Evolutionary conservation across 2,888 invertebrate genomes (phyloP), one percentile per base, ranked within the genome.

Genomic region (Malacosoma neustria): DNA sequence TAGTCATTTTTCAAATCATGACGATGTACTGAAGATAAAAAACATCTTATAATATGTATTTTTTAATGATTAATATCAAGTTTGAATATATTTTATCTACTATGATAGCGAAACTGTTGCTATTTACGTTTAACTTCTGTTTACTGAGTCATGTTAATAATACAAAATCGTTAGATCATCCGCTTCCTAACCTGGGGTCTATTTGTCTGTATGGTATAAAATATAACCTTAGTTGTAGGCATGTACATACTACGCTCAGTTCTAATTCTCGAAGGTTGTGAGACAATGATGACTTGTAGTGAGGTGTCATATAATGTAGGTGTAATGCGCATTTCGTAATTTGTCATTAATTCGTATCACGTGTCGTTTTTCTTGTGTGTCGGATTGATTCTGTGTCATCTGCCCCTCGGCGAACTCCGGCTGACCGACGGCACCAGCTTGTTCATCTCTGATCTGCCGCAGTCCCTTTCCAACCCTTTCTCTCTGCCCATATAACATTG

Each of bases 101-200:
- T 39, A 37, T 34, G 35, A 41, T 41, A 35, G 22, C 1, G 22
- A 22, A 22, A 22, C 22, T 22, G 9, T 9, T 22, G 22, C 6
- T 22, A 22, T 5, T 22, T 22, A 22, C 6, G 9, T 22, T 22
- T 5, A 22, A 2, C 22, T 69, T 69, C 63, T 69, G 63, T 70
- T 68, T 65, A 65, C 66, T 73, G 57, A 70, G 61, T 70, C 67
- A 70, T 67, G 69, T 72, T 77, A 67, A 68, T 71, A 70, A 22
- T 22, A 22, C n/a, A 22, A 9, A 68, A 62, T 65, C 66, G 72
- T 72, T 70, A 71, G 72, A 70, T 76, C 79, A 80, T 72, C 66
- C 65, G 82, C 85, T 85, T 80, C 81, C 79, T 84, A 85, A 84
- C 84, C 71, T 72, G 77, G 85, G 82, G 77, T 74, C 65, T 72